These are phyloP conservation scores for Conus canariensis DNA, from an alignment of 2,888 invertebrate species.

Conservation along the genomic window DNA sequence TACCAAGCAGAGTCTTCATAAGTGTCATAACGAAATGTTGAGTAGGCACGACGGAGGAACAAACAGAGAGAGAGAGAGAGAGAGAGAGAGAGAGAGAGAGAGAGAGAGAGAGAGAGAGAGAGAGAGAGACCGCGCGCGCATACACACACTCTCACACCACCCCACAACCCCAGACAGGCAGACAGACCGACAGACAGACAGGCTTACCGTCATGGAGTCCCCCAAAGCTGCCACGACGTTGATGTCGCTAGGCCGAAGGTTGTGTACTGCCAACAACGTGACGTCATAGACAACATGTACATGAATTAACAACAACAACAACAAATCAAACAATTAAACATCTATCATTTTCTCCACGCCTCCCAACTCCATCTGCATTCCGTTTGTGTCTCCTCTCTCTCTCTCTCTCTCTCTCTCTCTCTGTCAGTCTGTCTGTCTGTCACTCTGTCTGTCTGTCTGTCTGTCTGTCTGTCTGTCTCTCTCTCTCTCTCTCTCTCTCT, in stretches of 20 bases:
- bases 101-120: too few species aligned
- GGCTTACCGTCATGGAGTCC: constrained; percentile 68
- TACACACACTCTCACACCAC: too few species aligned
- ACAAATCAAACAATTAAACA: constrained; percentile 80
- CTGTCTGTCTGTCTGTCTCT: background rate
- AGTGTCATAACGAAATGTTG: too few species aligned
- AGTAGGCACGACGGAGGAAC: too few species aligned
- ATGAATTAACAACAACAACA: background rate
- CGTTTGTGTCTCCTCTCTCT: background rate
- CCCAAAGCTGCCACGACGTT: constrained; percentile 68
- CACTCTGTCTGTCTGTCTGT: background rate
- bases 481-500: too few species aligned
- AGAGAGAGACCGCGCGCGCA: too few species aligned
- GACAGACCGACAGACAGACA: background rate
- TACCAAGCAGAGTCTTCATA: too few species aligned
- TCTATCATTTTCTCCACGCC: background rate
- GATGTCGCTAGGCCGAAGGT: constrained; percentile 68
- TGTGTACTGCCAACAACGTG: constrained; percentile 59
- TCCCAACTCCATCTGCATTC: background rate
- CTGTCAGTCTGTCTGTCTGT: background rate
- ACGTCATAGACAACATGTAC: background rate
- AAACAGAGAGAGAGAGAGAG: too few species aligned
- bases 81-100: too few species aligned
- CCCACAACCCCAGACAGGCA: background rate
- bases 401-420: constrained; percentile 21